Evolutionary conservation across 2,113 vertebrate species (phyloP).

Genomic region (Acanthochromis polyacanthus): DNA sequence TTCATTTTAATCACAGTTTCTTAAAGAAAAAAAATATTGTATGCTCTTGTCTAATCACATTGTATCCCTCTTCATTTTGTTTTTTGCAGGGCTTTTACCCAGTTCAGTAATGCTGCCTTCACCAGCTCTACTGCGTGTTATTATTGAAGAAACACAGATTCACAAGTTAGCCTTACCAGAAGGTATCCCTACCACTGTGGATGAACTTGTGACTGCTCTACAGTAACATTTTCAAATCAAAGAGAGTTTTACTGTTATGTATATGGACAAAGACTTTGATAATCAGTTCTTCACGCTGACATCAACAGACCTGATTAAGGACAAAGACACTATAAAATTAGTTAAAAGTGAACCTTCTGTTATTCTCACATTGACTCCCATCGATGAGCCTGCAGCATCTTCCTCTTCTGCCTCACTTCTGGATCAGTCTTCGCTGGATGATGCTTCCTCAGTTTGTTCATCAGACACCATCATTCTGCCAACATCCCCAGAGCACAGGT

Average conservation of each 20-base stretch:
- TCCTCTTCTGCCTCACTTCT: slow-evolving; percentile 17
- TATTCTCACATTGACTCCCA: slow-evolving; percentile 39
- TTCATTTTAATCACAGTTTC: too few relatives aligned
- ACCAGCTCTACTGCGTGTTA: slow-evolving; percentile 38
- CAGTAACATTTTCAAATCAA: slow-evolving; percentile 55
- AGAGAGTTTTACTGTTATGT: slow-evolving; percentile 32
- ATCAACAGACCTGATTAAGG: too few relatives aligned
- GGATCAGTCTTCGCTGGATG: too few relatives aligned
- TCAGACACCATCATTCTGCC: background rate
- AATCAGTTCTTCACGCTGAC: too few relatives aligned
- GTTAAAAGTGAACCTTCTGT: too few relatives aligned
- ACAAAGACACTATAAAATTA: too few relatives aligned
- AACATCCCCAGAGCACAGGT: background rate
- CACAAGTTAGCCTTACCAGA: slow-evolving; percentile 53
- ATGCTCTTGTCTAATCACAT: background rate
- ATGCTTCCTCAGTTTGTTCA: too few relatives aligned
- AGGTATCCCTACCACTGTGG: slow-evolving; percentile 51
- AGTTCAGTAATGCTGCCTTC: slow-evolving; percentile 43
- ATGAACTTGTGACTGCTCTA: slow-evolving; percentile 46
- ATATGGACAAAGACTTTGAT: too few relatives aligned
- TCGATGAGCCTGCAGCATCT: slow-evolving; percentile 29
- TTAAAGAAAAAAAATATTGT: too few relatives aligned
- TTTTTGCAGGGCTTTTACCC: slow-evolving; percentile 15
- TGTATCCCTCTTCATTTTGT: background rate
- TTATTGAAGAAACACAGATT: slow-evolving; percentile 56